Conservation (phyloP, 1,140 invertebrate genomes). For the Zophobas morio region DNA sequence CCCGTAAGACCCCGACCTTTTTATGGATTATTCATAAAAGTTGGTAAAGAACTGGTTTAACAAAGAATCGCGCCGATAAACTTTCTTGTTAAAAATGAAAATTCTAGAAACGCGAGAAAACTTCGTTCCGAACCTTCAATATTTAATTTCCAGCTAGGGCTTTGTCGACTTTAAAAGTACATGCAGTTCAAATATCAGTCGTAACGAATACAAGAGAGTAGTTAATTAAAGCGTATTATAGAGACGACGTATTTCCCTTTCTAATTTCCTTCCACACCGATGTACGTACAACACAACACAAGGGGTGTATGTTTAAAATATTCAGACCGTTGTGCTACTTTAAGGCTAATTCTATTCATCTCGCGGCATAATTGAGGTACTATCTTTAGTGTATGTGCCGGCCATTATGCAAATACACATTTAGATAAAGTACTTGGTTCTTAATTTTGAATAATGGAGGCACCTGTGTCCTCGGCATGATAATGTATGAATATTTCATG, state of each 20-base stretch:
- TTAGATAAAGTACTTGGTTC: conserved; percentile 36
- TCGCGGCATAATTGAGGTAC: conserved; percentile 30
- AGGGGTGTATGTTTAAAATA: conserved; percentile 21
- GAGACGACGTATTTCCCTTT: conserved; percentile 7
- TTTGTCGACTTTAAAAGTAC: neutral
- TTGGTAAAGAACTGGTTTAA: neutral
- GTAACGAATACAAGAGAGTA: neutral
- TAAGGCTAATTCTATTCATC: conserved; percentile 36
- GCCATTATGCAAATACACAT: conserved; percentile 36
- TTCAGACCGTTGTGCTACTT: neutral
- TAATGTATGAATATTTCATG: conserved; percentile 37
- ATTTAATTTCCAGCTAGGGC: neutral
- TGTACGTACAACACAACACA: neutral
- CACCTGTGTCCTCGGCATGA: neutral
- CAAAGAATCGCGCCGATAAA: neutral
- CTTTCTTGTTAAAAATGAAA: neutral
- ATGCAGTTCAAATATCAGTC: neutral
- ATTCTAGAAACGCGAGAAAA: neutral
- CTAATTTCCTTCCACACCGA: neutral
- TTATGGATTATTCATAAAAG: neutral
- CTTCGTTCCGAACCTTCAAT: neutral
- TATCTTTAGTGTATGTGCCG: conserved; percentile 29
- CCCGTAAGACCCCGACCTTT: neutral
- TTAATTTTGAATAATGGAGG: conserved; percentile 37
- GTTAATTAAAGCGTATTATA: conserved; percentile 8